phyloP scores from a whole-genome alignment of 2,797 vertebrate genomes.

The Neosilurus hyrtlii region DNA sequence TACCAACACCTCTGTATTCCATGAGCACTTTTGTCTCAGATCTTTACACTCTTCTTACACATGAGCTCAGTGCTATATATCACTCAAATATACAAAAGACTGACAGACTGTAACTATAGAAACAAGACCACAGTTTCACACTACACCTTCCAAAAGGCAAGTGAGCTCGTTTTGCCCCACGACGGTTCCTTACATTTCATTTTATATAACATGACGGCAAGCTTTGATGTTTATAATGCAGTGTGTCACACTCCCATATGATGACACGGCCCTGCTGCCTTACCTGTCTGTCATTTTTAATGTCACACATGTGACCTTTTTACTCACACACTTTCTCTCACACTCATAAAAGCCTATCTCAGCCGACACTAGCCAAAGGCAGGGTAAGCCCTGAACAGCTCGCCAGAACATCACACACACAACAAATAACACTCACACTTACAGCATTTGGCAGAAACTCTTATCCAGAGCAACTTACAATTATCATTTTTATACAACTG shows the following conservation, averaged over 20 bases:
- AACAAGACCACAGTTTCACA: slow-evolving; percentile 56
- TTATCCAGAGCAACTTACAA: too few relatives aligned
- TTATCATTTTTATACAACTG: too few relatives aligned
- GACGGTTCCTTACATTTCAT: slow-evolving; percentile 26
- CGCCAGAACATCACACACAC: too few relatives aligned
- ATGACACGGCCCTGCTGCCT: not conserved
- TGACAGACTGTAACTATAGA: slow-evolving; percentile 27
- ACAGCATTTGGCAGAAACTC: too few relatives aligned
- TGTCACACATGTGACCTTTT: not conserved
- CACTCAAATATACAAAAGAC: not conserved
- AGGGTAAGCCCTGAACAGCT: too few relatives aligned
- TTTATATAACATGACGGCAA: slow-evolving; percentile 52
- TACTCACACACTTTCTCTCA: too few relatives aligned
- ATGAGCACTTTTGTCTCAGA: not conserved
- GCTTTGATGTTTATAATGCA: slow-evolving; percentile 35
- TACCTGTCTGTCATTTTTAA: not conserved
- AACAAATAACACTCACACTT: too few relatives aligned
- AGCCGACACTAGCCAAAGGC: too few relatives aligned
- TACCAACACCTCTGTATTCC: not conserved
- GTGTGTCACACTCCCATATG: slow-evolving; percentile 42
- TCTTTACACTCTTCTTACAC: not conserved
- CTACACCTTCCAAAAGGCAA: slow-evolving; percentile 60
- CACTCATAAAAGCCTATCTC: not conserved
- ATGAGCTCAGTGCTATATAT: not conserved
- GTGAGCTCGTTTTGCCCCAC: slow-evolving; percentile 54